Conservation (phyloP, 2,797 vertebrate species). For the Megaceryle alcyon region DNA sequence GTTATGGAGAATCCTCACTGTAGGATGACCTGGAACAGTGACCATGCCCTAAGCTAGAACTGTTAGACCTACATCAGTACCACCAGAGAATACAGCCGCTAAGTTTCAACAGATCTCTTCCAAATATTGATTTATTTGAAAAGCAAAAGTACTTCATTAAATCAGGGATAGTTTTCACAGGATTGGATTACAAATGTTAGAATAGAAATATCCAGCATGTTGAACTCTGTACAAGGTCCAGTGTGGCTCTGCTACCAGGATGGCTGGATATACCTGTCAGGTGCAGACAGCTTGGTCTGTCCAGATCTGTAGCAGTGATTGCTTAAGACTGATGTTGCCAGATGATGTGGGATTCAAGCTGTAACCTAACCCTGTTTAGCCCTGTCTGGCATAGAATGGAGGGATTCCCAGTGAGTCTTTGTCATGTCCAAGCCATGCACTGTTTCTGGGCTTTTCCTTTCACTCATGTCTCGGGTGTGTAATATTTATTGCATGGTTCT, state of each 20-base stretch:
- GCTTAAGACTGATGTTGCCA: background rate
- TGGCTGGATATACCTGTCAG: background rate
- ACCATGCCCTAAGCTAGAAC: background rate
- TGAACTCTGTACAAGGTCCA: background rate
- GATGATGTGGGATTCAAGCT: background rate
- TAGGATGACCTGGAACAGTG: background rate
- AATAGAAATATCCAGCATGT: background rate
- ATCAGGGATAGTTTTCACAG: background rate
- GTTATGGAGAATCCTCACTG: background rate
- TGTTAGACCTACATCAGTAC: background rate
- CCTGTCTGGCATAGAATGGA: background rate
- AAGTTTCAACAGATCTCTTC: background rate
- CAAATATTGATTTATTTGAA: background rate
- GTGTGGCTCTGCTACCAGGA: background rate
- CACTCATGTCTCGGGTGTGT: background rate
- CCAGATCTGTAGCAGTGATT: background rate
- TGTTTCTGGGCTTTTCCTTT: background rate
- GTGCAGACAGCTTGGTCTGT: background rate
- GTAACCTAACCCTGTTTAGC: background rate
- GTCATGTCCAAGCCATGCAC: background rate
- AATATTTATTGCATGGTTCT: background rate
- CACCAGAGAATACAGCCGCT: background rate
- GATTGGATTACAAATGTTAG: background rate
- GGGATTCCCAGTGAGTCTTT: background rate
- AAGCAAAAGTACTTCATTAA: background rate